Evolutionary conservation across 2,113 vertebrate genomes (phyloP).

Genomic region (Carassius carassius): DNA sequence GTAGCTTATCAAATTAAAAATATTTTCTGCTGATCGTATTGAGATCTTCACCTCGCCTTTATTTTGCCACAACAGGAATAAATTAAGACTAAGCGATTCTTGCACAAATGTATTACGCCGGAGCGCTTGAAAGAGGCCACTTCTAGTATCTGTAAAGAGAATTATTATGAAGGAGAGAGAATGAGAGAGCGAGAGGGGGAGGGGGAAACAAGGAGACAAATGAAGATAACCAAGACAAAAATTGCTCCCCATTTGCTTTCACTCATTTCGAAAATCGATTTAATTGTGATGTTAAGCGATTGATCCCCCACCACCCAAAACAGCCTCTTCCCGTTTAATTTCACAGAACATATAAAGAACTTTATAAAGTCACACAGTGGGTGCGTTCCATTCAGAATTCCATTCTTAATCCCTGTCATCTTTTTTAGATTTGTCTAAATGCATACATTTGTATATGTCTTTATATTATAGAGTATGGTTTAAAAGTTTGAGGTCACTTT

Average conservation of each 20-base stretch:
- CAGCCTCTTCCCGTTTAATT: conserved; percentile 59
- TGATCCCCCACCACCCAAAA: conserved; percentile 56
- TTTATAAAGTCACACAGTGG: conserved; percentile 23
- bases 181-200: conserved; percentile 18
- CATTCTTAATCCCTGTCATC: background rate
- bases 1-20: conserved; percentile 99
- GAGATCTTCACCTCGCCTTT: conserved; percentile 98
- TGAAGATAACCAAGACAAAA: conserved; percentile 75
- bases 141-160: conserved; percentile 74
- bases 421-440: background rate
- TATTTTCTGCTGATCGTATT: conserved; percentile 97
- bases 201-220: conserved; percentile 57
- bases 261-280: conserved; percentile 75
- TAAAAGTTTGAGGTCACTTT: background rate
- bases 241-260: conserved; percentile 74
- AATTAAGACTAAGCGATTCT: conserved; percentile 92
- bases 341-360: conserved; percentile 54
- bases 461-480: background rate
- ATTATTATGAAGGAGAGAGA: conserved; percentile 34
- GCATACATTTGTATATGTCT: background rate
- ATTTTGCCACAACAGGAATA: conserved; percentile 99
- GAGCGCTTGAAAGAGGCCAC: conserved; percentile 72
- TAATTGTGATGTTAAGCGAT: conserved; percentile 77
- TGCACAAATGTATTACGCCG: conserved; percentile 69
- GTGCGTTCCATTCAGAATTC: background rate